phyloP scores from a whole-genome alignment of 2,888 invertebrate species.

The Polyommatus iphigenia region DNA sequence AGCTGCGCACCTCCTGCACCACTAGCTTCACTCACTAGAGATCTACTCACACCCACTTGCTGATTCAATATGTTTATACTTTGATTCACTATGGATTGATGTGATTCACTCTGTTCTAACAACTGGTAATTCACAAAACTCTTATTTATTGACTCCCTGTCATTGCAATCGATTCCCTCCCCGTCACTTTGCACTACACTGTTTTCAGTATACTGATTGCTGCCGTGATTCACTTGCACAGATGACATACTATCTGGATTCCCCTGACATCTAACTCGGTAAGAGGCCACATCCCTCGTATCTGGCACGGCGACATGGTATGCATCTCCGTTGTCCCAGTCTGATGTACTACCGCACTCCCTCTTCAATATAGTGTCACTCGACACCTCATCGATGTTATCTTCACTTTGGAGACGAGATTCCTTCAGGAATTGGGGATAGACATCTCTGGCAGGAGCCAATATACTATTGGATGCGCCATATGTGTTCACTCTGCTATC shows the following conservation, averaged over 20 bases:
- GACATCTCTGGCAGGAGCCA: conserved; percentile 52
- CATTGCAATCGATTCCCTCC: conserved; percentile 61
- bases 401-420: conserved; percentile 53
- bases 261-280: conserved; percentile 61
- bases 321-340: conserved; percentile 54
- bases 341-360: conserved; percentile 48
- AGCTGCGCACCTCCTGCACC: conserved; percentile 61
- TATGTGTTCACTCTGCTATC: conserved; percentile 58
- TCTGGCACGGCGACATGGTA: conserved; percentile 60
- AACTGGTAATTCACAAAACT: conserved; percentile 77
- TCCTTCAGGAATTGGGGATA: conserved; percentile 60
- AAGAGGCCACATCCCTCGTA: conserved; percentile 56
- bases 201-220: conserved; percentile 66
- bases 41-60: conserved; percentile 70
- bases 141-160: conserved; percentile 64
- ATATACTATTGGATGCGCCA: conserved; percentile 53
- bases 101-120: conserved; percentile 77
- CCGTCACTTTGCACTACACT: conserved; percentile 56
- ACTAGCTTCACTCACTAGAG: conserved; percentile 63
- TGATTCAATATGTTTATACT: conserved; percentile 77
- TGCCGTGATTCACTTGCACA: conserved; percentile 55
- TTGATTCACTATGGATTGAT: conserved; percentile 76
- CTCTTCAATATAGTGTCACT: conserved; percentile 51
- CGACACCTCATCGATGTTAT: conserved; percentile 48
- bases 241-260: conserved; percentile 61